These are phyloP conservation scores for Embiotoca jacksoni DNA, from an alignment of 2,113 vertebrate species.

Conservation along the genomic window DNA sequence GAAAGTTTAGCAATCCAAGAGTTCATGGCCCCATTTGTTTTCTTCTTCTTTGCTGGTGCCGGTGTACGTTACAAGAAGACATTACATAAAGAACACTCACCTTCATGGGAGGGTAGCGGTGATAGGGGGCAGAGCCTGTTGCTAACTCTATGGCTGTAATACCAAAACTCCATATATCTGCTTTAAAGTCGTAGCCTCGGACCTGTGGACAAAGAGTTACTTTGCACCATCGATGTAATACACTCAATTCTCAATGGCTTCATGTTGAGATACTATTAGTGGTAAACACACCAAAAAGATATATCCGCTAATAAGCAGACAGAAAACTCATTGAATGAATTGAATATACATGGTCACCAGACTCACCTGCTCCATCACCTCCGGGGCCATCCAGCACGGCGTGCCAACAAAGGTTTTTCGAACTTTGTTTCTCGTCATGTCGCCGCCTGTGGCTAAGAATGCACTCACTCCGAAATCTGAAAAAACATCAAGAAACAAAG, in stretches of 20 bases:
- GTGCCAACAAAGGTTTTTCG: constrained; percentile 99
- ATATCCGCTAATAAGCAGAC: background rate
- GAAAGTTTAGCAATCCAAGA: background rate
- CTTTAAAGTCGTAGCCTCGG: constrained; percentile 99
- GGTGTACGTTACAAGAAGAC: background rate
- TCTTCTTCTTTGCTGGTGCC: background rate
- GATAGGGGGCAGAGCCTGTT: constrained; percentile 97
- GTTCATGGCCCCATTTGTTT: background rate
- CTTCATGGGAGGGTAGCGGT: constrained; percentile 99
- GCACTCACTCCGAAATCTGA: constrained; percentile 99
- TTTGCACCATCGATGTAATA: background rate
- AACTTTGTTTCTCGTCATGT: constrained; percentile 98
- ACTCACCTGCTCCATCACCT: constrained; percentile 99
- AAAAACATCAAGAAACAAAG: constrained; percentile 5
- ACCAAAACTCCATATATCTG: constrained; percentile 99
- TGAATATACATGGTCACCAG: background rate
- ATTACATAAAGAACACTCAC: constrained; percentile 77
- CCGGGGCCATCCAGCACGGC: constrained; percentile 99
- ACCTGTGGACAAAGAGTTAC: constrained; percentile 83
- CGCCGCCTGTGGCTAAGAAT: constrained; percentile 95
- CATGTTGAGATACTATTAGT: background rate
- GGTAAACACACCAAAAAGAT: background rate
- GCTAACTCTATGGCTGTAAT: constrained; percentile 98
- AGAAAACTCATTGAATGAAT: background rate
- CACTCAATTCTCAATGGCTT: background rate